Conservation (phyloP, 2,113 vertebrate species). For the Madoqua kirkii region DNA sequence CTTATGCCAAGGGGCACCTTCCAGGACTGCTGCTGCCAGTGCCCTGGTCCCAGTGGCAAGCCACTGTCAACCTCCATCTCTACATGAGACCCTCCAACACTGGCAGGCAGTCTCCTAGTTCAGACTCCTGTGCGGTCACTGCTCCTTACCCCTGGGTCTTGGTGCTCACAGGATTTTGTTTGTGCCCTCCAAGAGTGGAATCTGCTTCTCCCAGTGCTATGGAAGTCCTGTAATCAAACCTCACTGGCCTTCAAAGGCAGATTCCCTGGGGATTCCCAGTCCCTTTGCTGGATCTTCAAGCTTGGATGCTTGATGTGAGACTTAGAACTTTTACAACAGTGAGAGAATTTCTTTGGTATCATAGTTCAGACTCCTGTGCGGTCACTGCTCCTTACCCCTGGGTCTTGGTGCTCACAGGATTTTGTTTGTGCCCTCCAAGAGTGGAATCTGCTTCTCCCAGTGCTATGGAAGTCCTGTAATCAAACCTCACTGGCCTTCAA, state of each 20-base stretch:
- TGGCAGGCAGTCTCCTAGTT: not conserved
- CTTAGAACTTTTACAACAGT: not conserved
- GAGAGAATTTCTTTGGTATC: not conserved
- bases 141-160: not conserved
- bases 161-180: not conserved
- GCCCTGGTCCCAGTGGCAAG: not conserved
- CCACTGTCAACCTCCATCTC: not conserved
- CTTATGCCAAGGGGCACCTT: not conserved
- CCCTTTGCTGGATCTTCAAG: not conserved
- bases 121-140: not conserved
- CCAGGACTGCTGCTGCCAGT: not conserved
- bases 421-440: not conserved
- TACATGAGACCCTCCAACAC: not conserved
- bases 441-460: not conserved
- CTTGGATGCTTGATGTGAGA: not conserved
- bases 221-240: not conserved
- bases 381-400: not conserved
- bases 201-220: not conserved
- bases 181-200: not conserved
- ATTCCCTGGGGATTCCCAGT: not conserved
- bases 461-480: not conserved
- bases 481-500: not conserved
- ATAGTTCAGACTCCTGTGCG: not conserved
- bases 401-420: not conserved
- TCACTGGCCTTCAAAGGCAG: not conserved